A percentile compares a stretch with the other conserved stretches of the same genome.
phyloP scores from a whole-genome alignment of 2,888 invertebrate species.

The Hypomecis atomaria region DNA sequence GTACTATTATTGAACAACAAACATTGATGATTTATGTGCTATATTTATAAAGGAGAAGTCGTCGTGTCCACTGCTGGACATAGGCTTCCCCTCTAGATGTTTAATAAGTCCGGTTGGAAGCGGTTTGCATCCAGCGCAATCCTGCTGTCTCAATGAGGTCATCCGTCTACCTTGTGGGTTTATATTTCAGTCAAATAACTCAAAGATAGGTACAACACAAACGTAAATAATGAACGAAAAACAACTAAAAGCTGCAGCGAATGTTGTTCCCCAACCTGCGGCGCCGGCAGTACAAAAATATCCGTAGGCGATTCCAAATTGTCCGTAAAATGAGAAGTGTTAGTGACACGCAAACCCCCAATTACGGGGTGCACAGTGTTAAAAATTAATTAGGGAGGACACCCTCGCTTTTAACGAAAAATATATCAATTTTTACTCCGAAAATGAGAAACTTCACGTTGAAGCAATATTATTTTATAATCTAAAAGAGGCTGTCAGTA shows the following conservation, averaged over 20 bases:
- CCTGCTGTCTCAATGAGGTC: no score
- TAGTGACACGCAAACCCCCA: conserved; percentile 69
- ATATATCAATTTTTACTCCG: conserved; percentile 19
- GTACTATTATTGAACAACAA: no score
- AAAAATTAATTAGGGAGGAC: conserved; percentile 71
- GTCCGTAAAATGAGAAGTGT: conserved; percentile 59
- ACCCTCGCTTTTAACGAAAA: conserved; percentile 52
- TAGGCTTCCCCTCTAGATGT: no score
- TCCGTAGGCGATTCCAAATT: conserved; percentile 36
- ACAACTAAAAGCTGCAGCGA: background rate
- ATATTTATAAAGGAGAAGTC: no score
- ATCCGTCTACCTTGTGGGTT: no score
- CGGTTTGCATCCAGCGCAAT: no score
- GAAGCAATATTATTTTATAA: conserved; percentile 9
- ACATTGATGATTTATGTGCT: no score
- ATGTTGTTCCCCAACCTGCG: conserved; percentile 20
- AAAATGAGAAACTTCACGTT: background rate
- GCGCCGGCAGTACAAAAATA: conserved; percentile 25
- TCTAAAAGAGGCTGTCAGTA: background rate
- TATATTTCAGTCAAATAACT: no score
- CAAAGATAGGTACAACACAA: no score
- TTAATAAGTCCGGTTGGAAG: no score
- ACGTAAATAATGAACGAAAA: background rate
- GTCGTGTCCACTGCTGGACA: no score
- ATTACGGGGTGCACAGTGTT: conserved; percentile 69